These are phyloP conservation scores for Micoletzkya japonica DNA, from an alignment of 2,888 invertebrate genomes.

Conservation along the genomic window DNA sequence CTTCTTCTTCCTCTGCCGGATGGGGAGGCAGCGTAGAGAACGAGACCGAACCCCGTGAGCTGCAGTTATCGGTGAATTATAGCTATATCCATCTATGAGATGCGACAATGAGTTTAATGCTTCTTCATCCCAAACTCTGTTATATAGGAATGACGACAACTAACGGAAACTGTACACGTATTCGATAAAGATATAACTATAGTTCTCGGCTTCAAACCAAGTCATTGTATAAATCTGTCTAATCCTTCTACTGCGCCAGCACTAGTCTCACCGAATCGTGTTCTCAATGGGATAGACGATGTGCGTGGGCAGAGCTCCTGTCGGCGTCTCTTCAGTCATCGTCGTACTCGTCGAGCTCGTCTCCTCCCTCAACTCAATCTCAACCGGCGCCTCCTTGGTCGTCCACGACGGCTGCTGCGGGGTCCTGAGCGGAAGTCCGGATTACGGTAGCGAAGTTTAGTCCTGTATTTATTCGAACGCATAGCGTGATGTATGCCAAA, in stretches of 20 bases:
- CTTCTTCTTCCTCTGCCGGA: slow-evolving; percentile 14
- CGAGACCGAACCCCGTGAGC: slow-evolving; percentile 19
- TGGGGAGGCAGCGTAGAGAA: neutral
- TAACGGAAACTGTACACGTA: neutral
- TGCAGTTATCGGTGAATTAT: neutral
- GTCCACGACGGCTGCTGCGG: slow-evolving; percentile 6
- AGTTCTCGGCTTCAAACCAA: neutral
- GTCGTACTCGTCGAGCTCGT: slow-evolving; percentile 25
- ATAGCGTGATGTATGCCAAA: too few relatives aligned
- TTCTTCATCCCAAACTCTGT: neutral
- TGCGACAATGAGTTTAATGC: neutral
- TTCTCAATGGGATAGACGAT: slow-evolving; percentile 24
- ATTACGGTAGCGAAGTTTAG: too few relatives aligned
- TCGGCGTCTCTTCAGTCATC: neutral
- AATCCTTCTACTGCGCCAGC: neutral
- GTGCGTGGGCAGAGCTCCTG: neutral
- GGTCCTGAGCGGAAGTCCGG: neutral
- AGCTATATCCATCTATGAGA: neutral
- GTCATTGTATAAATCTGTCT: neutral
- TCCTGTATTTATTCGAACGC: too few relatives aligned
- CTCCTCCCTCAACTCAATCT: neutral
- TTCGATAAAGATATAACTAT: neutral
- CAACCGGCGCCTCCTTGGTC: slow-evolving; percentile 11
- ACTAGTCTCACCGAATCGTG: slow-evolving; percentile 2
- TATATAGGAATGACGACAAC: too few relatives aligned